A percentile compares a stretch with the other conserved stretches of the same genome.
phyloP scores from a whole-genome alignment of 2,113 vertebrate species.

The Macroglossus sobrinus region DNA sequence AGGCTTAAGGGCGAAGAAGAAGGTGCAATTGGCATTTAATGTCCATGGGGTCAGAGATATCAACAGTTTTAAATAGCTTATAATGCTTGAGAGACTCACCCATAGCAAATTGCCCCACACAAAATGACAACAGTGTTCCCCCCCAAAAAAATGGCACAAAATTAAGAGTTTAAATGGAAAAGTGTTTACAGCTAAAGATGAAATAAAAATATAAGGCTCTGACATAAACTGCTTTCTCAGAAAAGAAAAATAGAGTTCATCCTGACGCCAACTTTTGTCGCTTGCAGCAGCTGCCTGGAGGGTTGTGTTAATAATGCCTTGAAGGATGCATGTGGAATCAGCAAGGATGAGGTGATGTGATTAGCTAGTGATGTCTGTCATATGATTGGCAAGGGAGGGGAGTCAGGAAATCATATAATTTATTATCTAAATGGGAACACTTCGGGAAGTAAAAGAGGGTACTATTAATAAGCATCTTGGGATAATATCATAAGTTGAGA shows the following conservation, averaged over 20 bases:
- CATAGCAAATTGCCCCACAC: not conserved
- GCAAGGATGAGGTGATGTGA: not conserved
- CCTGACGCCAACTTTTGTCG: not conserved
- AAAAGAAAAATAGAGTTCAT: not conserved
- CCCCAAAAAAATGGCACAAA: not conserved
- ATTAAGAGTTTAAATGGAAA: not conserved
- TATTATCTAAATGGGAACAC: not conserved
- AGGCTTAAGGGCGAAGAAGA: not conserved
- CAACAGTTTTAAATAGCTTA: not conserved
- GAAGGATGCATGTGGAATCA: not conserved
- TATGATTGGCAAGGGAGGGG: not conserved
- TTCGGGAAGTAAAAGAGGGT: not conserved
- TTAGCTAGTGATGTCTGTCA: not conserved
- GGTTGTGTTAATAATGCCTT: not conserved
- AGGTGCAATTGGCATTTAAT: not conserved
- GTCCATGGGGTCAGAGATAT: not conserved
- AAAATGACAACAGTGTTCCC: not conserved
- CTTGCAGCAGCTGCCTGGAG: not conserved
- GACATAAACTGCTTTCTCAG: not conserved
- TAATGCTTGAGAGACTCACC: not conserved
- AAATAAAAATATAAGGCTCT: not conserved
- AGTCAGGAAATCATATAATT: not conserved
- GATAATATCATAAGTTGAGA: not conserved
- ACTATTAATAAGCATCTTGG: not conserved
- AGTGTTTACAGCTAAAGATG: not conserved